Evolutionary conservation across 2,888 invertebrate genomes (phyloP), one percentile per base, ranked within the genome.

Genomic region (Neoitamus cyanurus): DNA sequence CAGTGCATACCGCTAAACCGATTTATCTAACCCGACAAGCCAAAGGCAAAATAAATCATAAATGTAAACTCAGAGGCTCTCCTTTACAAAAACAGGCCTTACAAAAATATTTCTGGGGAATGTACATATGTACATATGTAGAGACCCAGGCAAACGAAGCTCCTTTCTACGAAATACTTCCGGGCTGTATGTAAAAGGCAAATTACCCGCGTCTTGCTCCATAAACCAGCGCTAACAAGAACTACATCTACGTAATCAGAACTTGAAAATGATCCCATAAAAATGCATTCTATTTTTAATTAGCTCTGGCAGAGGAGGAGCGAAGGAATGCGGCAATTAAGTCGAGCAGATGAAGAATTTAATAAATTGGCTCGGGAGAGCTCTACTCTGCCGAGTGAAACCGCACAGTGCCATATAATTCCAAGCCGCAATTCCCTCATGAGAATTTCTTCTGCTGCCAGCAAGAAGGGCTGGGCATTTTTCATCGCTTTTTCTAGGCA

Each of bases 271-370:
- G 13, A 42, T 77, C 77, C 77, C 77, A 42, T 77, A 77, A 77
- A 77, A 77, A 77, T 46, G 77, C 77, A 77, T 42, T 77, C 25
- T 25, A 37, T 77, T 46, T 77, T 77, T 77, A 77, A 77, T 77
- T 77, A 77, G 77, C 77, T 73, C 31, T 9, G 6, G 11, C 7
- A 25, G 37, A 77, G 36, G 77, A 77, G 42, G 25, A 58, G 20
- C 46, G 30, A 77, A 77, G 77, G 77, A 77, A 77, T 77, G 11
- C 77, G 11, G 77, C 77, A 77, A 42, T 77, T 77, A 77, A 77
- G 77, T 42, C 46, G 25, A 77, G 42, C 30, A 77, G 42, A 42
- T 77, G 77, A 77, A 36, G 77, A 77, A 77, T 77, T 77, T 77
- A 77, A 77, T 77, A 77, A 77, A 77, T 77, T 77, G 77, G 77